Conservation (phyloP, 2,797 vertebrate species). For the Halcyon smyrnensis region DNA sequence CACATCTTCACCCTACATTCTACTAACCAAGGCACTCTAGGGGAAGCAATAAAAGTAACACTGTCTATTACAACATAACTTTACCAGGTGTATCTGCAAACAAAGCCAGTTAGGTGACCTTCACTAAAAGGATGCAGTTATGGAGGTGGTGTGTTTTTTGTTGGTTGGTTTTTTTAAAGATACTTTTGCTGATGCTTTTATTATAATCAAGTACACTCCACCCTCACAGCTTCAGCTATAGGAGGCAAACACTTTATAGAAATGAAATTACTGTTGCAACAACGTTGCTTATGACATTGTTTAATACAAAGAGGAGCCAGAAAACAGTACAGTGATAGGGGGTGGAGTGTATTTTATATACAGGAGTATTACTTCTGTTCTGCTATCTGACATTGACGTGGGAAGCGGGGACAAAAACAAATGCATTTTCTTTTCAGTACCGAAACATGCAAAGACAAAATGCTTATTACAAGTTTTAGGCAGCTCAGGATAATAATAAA, state of each 20-base stretch:
- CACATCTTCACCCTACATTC: background rate
- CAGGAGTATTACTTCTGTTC: slow-evolving; percentile 25
- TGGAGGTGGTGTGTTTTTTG: background rate
- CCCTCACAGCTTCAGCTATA: slow-evolving; percentile 6
- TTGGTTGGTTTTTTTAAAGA: background rate
- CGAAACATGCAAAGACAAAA: slow-evolving; percentile 66
- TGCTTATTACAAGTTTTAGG: slow-evolving; percentile 53
- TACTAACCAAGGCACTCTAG: slow-evolving; percentile 10
- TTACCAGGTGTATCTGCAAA: background rate
- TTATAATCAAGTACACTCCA: slow-evolving; percentile 20
- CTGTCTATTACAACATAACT: background rate
- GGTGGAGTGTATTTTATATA: slow-evolving; percentile 39
- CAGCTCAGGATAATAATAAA: background rate
- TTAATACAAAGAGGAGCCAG: slow-evolving; percentile 71
- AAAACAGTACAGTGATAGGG: slow-evolving; percentile 39
- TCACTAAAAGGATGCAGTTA: background rate
- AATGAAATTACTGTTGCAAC: slow-evolving; percentile 61
- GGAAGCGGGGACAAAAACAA: slow-evolving; percentile 45
- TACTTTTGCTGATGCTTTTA: background rate
- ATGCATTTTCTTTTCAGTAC: slow-evolving; percentile 41
- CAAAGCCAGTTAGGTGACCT: background rate
- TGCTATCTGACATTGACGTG: slow-evolving; percentile 15
- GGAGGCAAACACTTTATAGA: background rate
- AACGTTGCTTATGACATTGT: slow-evolving; percentile 44
- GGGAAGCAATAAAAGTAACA: background rate